phyloP scores from a whole-genome alignment of 2,113 vertebrate species.

The Pomatorhinus ruficollis region DNA sequence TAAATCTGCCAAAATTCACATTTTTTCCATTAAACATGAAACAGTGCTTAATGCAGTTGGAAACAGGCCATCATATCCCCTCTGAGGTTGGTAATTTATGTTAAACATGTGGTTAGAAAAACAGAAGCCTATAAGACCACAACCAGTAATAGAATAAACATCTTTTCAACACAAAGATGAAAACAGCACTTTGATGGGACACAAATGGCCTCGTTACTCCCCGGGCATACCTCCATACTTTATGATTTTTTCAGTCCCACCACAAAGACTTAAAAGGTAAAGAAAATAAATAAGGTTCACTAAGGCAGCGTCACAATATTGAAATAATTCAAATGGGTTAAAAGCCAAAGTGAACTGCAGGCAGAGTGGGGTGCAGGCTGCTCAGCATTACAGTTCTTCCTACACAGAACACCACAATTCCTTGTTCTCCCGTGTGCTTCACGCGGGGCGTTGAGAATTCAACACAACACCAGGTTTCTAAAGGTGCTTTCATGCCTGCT shows the following conservation, averaged over 20 bases:
- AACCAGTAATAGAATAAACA: neutral
- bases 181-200: neutral
- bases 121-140: neutral
- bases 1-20: neutral
- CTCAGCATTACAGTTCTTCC: neutral
- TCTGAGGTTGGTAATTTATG: neutral
- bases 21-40: neutral
- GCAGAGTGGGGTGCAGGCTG: neutral
- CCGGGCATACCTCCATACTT: neutral
- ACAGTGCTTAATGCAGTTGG: neutral
- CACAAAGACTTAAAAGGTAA: neutral
- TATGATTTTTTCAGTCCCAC: neutral
- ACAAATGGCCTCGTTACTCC: neutral
- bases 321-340: neutral
- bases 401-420: neutral
- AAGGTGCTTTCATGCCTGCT: neutral
- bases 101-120: neutral
- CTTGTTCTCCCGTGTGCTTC: fast-evolving
- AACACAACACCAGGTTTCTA: neutral
- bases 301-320: neutral
- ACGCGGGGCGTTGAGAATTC: no score
- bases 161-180: neutral
- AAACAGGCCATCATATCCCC: neutral
- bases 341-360: neutral
- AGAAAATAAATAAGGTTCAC: neutral